Evolutionary conservation across 2,888 invertebrate species (phyloP), one percentile per base, ranked within the genome.

Genomic region (Margaritifera margaritifera): DNA sequence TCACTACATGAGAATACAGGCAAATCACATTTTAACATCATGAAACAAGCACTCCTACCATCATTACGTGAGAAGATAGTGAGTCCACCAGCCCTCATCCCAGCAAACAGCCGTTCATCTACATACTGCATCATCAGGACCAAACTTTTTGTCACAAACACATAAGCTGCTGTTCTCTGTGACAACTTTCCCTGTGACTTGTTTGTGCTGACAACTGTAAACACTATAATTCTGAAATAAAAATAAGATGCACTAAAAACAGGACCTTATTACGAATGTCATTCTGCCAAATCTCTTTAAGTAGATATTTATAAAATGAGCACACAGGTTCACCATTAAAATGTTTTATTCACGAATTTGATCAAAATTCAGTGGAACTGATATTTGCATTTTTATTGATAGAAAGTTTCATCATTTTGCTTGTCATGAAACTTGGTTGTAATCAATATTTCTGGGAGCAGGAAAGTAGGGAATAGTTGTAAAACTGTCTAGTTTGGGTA

Each of bases 31-130:
- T 31, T 31, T 31, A 31, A 31, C 31, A 11, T n/a, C 15, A 20
- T 25, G 25, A 20, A 20, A 20, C 22, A 51, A 50, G 19, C 6
- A n/a, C n/a, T 58, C 77, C 70, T 69, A 89, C 90, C 84, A 56
- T 83, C 71, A 73, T 90, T 90, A 66, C 96, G 92, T 69, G 92
- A 91, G 90, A 93, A 96, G 67, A 96, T 93, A 0, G 95, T 91
- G 18, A 97, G 91, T 4, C 92, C 92, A 2, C 96, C 96, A 86
- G 94, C 95, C 19, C 93, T 92, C 5, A 96, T 92, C 0, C 96
- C 96, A n/a, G 95, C 95, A 89, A 95, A 97, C 80, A 97, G 94
- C 64, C 94, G 93, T 89, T 96, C 95, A 86, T 95, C 95, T 88
- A 96, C 95, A 89, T 94, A 95, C 79, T 93, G 92, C 75, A 97